phyloP scores from a whole-genome alignment of 2,113 vertebrate genomes.

The Paratilapia polleni region DNA sequence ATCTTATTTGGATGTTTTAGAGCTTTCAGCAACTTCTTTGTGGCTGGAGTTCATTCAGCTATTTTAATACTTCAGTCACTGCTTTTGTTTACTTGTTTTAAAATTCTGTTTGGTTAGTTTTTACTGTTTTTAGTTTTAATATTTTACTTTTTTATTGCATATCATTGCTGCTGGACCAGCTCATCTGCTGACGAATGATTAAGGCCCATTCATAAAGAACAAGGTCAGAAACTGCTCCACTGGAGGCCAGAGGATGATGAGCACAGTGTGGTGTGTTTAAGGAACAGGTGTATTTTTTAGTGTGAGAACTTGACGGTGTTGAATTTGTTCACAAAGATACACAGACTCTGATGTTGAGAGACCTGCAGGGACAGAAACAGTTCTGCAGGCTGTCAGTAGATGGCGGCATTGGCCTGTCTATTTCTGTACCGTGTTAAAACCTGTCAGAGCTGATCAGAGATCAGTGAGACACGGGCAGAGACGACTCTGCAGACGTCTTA shows the following conservation, averaged over 20 bases:
- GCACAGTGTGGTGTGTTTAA: no score
- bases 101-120: not conserved
- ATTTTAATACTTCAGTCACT: no score
- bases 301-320: not conserved
- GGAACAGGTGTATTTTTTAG: no score
- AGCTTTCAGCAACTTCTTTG: no score
- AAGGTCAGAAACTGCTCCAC: no score
- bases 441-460: not conserved
- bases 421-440: not conserved
- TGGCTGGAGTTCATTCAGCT: no score
- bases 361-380: not conserved
- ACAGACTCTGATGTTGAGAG: not conserved
- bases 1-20: no score
- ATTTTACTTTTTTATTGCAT: no score
- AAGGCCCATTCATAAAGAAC: no score
- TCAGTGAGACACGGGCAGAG: not conserved
- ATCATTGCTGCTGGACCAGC: no score
- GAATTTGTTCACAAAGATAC: not conserved
- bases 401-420: not conserved
- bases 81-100: not conserved
- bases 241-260: not conserved
- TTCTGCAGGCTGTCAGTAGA: constrained; percentile 3
- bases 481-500: not conserved
- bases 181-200: no score
- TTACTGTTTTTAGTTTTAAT: not conserved